phyloP scores from a whole-genome alignment of 2,113 vertebrate genomes.

The Jacana jacana region DNA sequence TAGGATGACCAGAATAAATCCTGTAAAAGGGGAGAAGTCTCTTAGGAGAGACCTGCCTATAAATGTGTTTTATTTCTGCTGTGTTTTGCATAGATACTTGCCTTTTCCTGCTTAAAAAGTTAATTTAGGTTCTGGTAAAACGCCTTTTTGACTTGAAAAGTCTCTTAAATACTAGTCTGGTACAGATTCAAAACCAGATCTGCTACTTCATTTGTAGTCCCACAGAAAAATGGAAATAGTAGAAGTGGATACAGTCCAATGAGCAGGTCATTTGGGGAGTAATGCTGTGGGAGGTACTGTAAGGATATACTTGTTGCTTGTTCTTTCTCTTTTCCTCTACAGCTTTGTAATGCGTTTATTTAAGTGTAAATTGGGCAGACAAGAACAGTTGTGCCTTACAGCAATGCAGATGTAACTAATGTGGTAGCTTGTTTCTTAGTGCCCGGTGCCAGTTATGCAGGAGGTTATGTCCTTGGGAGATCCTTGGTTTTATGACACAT shows the following conservation, averaged over 20 bases:
- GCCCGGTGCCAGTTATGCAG: neutral
- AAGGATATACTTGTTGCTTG: neutral
- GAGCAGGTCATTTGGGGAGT: neutral
- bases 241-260: neutral
- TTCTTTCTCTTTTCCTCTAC: neutral
- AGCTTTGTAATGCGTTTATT: neutral
- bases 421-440: neutral
- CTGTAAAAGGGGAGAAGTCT: neutral
- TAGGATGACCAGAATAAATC: neutral
- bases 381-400: neutral
- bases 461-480: neutral
- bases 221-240: neutral
- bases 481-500: neutral
- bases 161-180: neutral
- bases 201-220: neutral
- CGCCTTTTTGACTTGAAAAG: neutral
- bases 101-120: neutral
- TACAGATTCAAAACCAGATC: neutral
- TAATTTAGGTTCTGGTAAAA: neutral
- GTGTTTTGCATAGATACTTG: neutral
- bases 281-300: neutral
- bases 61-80: neutral
- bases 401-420: neutral
- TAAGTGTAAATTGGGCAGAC: neutral
- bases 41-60: neutral